Conservation (phyloP, 2,113 vertebrate species). For the Plecotus auritus region DNA sequence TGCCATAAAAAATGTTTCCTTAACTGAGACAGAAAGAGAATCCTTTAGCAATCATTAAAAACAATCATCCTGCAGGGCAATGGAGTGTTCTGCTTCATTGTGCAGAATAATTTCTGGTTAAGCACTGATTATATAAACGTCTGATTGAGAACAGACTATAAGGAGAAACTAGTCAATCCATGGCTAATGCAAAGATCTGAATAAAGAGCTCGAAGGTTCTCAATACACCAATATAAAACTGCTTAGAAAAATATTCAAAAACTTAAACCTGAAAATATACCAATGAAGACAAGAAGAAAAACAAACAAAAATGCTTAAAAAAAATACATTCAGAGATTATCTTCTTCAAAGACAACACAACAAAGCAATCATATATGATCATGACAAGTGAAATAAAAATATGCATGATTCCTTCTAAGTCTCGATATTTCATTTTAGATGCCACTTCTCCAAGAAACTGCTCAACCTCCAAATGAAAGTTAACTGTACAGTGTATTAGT, state of each 20-base stretch:
- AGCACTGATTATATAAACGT: slow-evolving; percentile 37
- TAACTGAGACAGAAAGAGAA: slow-evolving; percentile 36
- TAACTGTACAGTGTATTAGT: background rate
- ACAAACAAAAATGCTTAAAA: background rate
- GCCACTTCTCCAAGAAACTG: background rate
- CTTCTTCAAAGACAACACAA: background rate
- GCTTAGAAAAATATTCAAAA: background rate
- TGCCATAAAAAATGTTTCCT: slow-evolving; percentile 17
- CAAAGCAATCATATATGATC: background rate
- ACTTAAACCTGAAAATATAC: background rate
- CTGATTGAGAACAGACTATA: background rate
- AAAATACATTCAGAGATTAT: background rate
- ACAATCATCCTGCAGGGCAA: slow-evolving; percentile 33
- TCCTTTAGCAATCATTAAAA: slow-evolving; percentile 48
- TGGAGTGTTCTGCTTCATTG: slow-evolving; percentile 30
- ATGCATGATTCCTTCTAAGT: background rate
- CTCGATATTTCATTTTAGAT: slow-evolving; percentile 20
- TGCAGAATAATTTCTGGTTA: slow-evolving; percentile 30
- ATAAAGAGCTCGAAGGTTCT: background rate
- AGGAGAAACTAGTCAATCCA: slow-evolving; percentile 20
- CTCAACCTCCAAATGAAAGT: background rate
- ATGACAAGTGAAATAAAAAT: slow-evolving; percentile 29
- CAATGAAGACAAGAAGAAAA: slow-evolving; percentile 6
- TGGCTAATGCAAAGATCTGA: background rate
- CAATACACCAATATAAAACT: background rate